Base-by-base conservation (phyloP, 1,140 invertebrate genomes). In the Portunus trituberculatus region DNA sequence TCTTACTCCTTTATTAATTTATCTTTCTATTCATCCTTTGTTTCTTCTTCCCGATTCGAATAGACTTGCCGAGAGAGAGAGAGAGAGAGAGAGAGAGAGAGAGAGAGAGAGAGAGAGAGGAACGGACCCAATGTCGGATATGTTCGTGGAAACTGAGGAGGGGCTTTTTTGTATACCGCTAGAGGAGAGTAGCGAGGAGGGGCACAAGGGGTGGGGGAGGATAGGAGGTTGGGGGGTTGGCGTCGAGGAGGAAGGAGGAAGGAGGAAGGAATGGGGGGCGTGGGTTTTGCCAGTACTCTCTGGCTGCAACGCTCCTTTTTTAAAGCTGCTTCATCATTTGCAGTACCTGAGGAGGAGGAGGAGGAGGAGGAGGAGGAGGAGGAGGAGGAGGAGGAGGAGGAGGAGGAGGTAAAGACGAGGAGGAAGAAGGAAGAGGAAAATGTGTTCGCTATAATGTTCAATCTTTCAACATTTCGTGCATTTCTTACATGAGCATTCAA, bases 291-390 rank as follows among this genome's bases (percentile, higher is more conserved):
- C 67, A 76, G 67, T 76, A 76, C 67, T 76, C 67, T 20, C 67
- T 25, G 20, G 20, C 25, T 76, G 67, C 67, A 76, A n/a, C 67
- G 67, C 67, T 76, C 67, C 67, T 7, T 76, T 76, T 76, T 76
- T 76, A 76, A 76, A 76, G 67, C 67, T 76, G 67, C 67, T 76
- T 76, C 67, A 76, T 76, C 67, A 76, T 76, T 76, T 76, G 67
- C 67, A 76, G 67, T 76, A 76, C 67, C 67, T 76, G 67, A 76
- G 67, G 67, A 76, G 20, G 67, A 76, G 67, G 67, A 76, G 67
- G 67, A 76, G 67, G 67, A 76, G 67, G 67, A 25, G 67, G 67
- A 25, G 16, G 67, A 76, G 25, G 67, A 76, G 67, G 67, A n/a
- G 67, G 67, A n/a, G 8, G 2, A 59, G 52, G 52, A 59, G 8